Conservation (phyloP, 2,888 invertebrate species). For the Zeuzera pyrina region DNA sequence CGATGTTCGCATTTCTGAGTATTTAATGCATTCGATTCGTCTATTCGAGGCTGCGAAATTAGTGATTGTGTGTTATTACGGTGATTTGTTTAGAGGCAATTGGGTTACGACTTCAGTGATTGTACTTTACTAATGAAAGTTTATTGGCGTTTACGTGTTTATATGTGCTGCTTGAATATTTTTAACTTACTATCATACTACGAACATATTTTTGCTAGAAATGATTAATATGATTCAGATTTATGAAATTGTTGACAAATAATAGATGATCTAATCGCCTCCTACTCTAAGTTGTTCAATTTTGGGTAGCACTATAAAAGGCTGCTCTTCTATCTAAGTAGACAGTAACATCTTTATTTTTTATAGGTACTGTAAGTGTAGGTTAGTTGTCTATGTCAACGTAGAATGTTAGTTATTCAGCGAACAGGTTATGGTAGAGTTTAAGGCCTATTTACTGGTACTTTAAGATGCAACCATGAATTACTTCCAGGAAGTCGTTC, state of each 20-base stretch:
- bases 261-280: conserved; percentile 48
- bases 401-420: too few species aligned
- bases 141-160: not conserved
- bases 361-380: too few species aligned
- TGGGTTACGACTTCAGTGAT: not conserved
- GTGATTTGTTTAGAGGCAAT: conserved; percentile 15
- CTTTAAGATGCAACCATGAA: conserved; percentile 9
- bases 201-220: conserved; percentile 1
- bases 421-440: too few species aligned
- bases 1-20: not conserved
- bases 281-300: too few species aligned
- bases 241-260: conserved; percentile 20
- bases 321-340: too few species aligned
- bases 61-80: conserved; percentile 27
- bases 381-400: too few species aligned
- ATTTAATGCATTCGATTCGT: conserved; percentile 4
- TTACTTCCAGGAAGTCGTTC: conserved; percentile 29
- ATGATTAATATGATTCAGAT: conserved; percentile 19
- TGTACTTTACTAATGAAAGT: not conserved
- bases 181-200: too few species aligned
- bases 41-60: conserved; percentile 12
- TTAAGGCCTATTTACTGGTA: too few species aligned
- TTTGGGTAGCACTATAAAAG: too few species aligned
- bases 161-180: too few species aligned
- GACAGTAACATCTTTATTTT: too few species aligned